A percentile compares a stretch with the other conserved stretches of the same genome.
Evolutionary conservation across 2,797 vertebrate genomes (phyloP).

Genomic region (Borostomias antarcticus): DNA sequence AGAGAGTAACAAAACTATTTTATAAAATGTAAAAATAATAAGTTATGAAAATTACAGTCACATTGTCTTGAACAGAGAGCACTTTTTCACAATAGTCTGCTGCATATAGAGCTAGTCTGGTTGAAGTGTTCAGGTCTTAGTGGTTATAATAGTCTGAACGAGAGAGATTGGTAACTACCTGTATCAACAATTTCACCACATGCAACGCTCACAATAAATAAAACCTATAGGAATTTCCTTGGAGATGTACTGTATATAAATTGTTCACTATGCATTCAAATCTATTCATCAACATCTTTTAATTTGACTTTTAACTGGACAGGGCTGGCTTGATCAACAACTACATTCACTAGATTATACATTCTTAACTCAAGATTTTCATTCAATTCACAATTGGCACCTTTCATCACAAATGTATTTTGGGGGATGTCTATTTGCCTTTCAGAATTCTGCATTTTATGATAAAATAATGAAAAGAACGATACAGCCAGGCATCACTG

Average conservation of each 20-base stretch:
- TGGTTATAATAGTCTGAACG: slow-evolving; percentile 15
- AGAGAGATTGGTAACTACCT: slow-evolving; percentile 14
- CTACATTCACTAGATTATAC: slow-evolving; percentile 70
- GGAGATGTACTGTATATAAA: neutral
- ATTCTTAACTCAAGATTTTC: slow-evolving; percentile 64
- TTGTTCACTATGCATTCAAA: slow-evolving; percentile 10
- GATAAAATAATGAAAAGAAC: slow-evolving; percentile 4
- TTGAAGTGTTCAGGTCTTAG: slow-evolving; percentile 8
- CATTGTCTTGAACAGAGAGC: slow-evolving; percentile 40
- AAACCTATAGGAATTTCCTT: neutral
- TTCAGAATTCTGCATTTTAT: slow-evolving; percentile 48
- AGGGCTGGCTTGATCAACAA: slow-evolving; percentile 53
- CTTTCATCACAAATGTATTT: slow-evolving; percentile 27
- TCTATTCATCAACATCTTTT: slow-evolving; percentile 1
- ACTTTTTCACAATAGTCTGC: slow-evolving; percentile 35
- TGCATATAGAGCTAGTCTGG: slow-evolving; percentile 3
- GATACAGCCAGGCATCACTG: slow-evolving; percentile 3
- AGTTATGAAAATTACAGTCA: slow-evolving; percentile 32
- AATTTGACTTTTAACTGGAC: neutral
- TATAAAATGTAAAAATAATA: slow-evolving; percentile 29
- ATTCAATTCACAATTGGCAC: slow-evolving; percentile 67
- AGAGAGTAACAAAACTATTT: slow-evolving; percentile 29
- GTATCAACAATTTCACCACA: slow-evolving; percentile 38
- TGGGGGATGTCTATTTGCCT: slow-evolving; percentile 31
- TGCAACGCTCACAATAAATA: slow-evolving; percentile 43